Percentiles rank a stretch among this genome's conserved stretches.
phyloP scores from a whole-genome alignment of 2,888 invertebrate genomes.

The Drosophila formosana region DNA sequence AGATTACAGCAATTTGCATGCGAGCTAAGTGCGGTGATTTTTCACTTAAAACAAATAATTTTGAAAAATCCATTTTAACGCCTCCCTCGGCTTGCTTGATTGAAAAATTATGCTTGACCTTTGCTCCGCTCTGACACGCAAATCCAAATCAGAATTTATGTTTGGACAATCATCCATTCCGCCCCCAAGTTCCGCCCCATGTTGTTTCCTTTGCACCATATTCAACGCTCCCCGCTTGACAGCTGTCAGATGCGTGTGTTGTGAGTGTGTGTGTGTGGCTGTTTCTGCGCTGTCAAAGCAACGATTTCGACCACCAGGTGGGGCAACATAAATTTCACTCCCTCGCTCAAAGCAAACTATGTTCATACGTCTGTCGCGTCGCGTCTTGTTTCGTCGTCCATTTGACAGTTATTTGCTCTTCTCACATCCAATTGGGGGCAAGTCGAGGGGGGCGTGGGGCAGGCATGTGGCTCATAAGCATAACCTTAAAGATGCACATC shows the following conservation, averaged over 20 bases:
- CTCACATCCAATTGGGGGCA: slow-evolving; percentile 8
- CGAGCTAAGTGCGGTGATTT: slow-evolving; percentile 58
- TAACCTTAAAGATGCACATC: neutral
- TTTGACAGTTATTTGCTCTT: slow-evolving; percentile 34
- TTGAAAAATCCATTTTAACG: slow-evolving; percentile 37
- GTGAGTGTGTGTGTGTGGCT: slow-evolving; percentile 21
- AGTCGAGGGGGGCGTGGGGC: neutral
- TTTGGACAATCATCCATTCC: slow-evolving; percentile 21
- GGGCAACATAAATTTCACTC: slow-evolving; percentile 39
- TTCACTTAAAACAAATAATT: slow-evolving; percentile 64
- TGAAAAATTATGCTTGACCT: slow-evolving; percentile 77
- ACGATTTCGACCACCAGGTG: slow-evolving; percentile 49
- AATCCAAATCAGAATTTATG: slow-evolving; percentile 65
- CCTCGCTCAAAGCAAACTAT: slow-evolving; percentile 11
- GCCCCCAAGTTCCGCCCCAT: neutral
- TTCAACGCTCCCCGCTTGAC: slow-evolving; percentile 43
- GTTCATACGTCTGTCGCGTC: slow-evolving; percentile 7
- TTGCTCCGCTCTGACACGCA: slow-evolving; percentile 34
- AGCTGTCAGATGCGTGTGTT: slow-evolving; percentile 58
- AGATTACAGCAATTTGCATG: slow-evolving; percentile 36
- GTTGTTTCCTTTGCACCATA: slow-evolving; percentile 32
- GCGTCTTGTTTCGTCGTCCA: slow-evolving; percentile 3
- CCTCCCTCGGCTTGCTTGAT: slow-evolving; percentile 34
- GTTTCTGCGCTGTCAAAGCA: slow-evolving; percentile 53
- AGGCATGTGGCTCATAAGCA: slow-evolving; percentile 3